Evolutionary conservation across 2,888 invertebrate species (phyloP), one percentile per base, ranked within the genome.

Genomic region (Calliphora vomitoria): DNA sequence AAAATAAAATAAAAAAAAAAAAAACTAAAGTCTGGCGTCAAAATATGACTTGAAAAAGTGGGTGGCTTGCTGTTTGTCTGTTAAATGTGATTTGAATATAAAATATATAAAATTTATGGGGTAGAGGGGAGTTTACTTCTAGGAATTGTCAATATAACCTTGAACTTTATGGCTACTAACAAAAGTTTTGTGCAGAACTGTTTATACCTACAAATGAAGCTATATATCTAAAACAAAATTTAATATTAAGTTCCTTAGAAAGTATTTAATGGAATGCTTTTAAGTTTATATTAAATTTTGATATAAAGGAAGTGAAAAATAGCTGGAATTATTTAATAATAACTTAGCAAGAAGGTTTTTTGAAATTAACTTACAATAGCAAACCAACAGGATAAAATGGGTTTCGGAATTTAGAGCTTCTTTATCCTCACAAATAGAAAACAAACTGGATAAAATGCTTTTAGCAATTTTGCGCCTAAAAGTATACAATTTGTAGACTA

Each of bases 11-110:
- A 18, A 0, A 72, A 71, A 60, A 38, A 80, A 38, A 80, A 62
- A 47, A 31, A 35, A 10, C 10, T 18, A n/a, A 38, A 64, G 38
- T 50, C 60, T 76, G 69, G 82, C 76, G 47, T 82, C 20, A 75
- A 66, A 68, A 68, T 68, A 75, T 75, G 38, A 68, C 68, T 83
- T 69, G 18, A 20, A 76, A 76, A 83, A 76, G 82, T 76, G 82
- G 82, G 82, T 83, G 82, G 82, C 47, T 47, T 75, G 47, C 55
- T 66, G 41, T 81, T 44, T 68, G 53, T 62, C 69, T 76, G 69
- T 60, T n/a, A 8, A 76, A 83, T 83, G 76, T 82, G 76, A 60
- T 82, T 82, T 62, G 60, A 82, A 82, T 82, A 62, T 50, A 75
- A 68, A 64, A 60, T 15, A 8, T 38, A 82, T 55, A 38, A 60